Conservation (phyloP, 1,140 invertebrate species). For the Solen grandis region DNA sequence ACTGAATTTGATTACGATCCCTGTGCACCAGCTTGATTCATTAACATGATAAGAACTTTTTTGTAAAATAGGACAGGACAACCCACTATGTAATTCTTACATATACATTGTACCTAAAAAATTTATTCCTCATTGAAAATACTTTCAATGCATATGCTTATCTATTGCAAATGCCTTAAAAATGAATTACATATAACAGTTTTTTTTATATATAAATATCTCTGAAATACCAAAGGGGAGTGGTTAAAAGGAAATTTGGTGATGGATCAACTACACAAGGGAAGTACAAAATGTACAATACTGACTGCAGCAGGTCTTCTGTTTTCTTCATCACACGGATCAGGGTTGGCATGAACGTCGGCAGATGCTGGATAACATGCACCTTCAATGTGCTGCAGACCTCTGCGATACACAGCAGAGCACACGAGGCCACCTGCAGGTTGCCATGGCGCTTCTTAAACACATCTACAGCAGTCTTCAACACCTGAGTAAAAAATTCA, state of each 20-base stretch:
- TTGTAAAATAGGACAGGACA: too few relatives aligned
- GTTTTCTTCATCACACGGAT: conserved; percentile 78
- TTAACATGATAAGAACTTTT: neutral
- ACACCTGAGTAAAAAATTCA: conserved; percentile 60
- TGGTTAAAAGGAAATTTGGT: too few relatives aligned
- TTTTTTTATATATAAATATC: too few relatives aligned
- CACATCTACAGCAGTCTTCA: conserved; percentile 67
- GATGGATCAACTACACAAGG: too few relatives aligned
- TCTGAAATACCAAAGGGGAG: too few relatives aligned
- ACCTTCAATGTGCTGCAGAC: conserved; percentile 86
- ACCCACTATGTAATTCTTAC: too few relatives aligned
- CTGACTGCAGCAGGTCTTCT: conserved; percentile 43
- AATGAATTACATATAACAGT: too few relatives aligned
- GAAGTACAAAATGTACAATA: neutral
- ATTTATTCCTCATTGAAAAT: too few relatives aligned
- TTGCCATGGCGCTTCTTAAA: conserved; percentile 59
- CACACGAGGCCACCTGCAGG: conserved; percentile 69
- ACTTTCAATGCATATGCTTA: too few relatives aligned
- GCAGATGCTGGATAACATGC: conserved; percentile 87
- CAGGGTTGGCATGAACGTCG: conserved; percentile 90
- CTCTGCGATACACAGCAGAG: conserved; percentile 90
- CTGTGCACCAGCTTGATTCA: neutral
- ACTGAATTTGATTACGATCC: too few relatives aligned
- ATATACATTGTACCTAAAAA: too few relatives aligned
- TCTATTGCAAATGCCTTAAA: too few relatives aligned